Evolutionary conservation across 2,797 vertebrate genomes (phyloP), one percentile per base, ranked within the genome.

Genomic region (Tangara arthus): DNA sequence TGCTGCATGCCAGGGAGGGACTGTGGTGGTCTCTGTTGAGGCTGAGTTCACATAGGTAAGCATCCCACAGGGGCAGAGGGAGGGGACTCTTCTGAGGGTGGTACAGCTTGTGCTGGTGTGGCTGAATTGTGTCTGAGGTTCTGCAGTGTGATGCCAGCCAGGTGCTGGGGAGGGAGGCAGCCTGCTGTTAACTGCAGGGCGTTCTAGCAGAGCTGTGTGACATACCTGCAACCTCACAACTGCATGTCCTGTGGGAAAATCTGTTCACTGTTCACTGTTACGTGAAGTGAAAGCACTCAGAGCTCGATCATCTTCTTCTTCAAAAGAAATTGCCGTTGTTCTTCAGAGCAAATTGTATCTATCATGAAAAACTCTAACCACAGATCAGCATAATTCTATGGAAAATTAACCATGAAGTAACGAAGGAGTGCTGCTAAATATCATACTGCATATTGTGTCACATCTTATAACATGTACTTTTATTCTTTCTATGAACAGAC

Each of bases 21-120:
- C 18, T 0, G 0, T 39, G 20, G 2, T 56, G 17, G 34, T 42
- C 19, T 44, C 41, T 44, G 17, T 1, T 34, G 41, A 76, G 24
- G 32, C 12, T 79, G 35, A n/a, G 26, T 27, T 68, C 24, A 28
- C 19, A 19, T 30, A 42, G 13, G 20, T 35, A 7, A 28, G 37
- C 6, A n/a, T 4, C 24, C 24, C 0, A 0, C 6, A 44, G 52
- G 24, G 10, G 12, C 15, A 9, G 8, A 26, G 73, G 19, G 50
- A 6, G 26, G 26, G 0, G 1, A 16, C 9, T 8, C 30, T 21
- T 57, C 11, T 35, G 34, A 13, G 20, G 52, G 8, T 19, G 28
- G 28, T 14, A 8, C 0, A 11, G 6, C 23, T 49, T 80, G 60
- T 41, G 28, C 26, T 27, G 32, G 15, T 27, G 78, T 28, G 37